These are phyloP conservation scores for Girardia tigrina DNA, from an alignment of 2,888 invertebrate species.

Conservation along the genomic window DNA sequence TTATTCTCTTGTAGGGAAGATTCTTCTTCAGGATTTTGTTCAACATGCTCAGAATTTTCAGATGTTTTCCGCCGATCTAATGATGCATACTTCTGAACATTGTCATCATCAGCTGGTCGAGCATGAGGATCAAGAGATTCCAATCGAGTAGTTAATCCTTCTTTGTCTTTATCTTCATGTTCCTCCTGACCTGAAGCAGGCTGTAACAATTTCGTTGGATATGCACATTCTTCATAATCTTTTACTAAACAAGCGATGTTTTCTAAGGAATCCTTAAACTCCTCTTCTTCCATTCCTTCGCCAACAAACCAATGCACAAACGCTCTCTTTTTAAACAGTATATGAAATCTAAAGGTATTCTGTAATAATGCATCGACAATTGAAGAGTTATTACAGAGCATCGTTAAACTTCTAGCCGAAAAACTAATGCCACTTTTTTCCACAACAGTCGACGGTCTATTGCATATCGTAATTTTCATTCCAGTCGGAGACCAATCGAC, in stretches of 20 bases:
- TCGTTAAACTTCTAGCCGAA: neutral
- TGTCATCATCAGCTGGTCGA: neutral
- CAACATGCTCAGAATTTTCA: neutral
- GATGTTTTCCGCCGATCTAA: neutral
- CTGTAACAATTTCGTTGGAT: neutral
- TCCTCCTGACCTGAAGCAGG: neutral
- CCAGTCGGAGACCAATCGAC: slow-evolving; percentile 37
- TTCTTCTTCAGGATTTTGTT: neutral
- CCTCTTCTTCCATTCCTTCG: slow-evolving; percentile 28
- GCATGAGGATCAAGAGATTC: neutral
- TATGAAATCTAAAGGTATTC: slow-evolving; percentile 26
- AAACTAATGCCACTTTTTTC: slow-evolving; percentile 12
- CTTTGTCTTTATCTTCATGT: neutral
- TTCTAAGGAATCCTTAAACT: neutral
- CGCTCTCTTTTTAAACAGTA: slow-evolving; percentile 31
- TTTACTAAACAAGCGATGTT: slow-evolving; percentile 5
- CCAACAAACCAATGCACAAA: slow-evolving; percentile 34
- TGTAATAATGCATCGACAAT: slow-evolving; percentile 31
- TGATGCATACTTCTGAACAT: neutral
- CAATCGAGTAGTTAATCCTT: neutral
- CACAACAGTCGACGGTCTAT: slow-evolving; percentile 23
- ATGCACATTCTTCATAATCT: slow-evolving; percentile 25
- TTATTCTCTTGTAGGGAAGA: neutral
- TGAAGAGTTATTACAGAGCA: slow-evolving; percentile 32
- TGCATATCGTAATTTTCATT: slow-evolving; percentile 30